Percentiles rank a stretch among this genome's conserved stretches.
Evolutionary conservation across 92 coral and sea anemone genomes (phyloP).

Genomic region (Porites rus): DNA sequence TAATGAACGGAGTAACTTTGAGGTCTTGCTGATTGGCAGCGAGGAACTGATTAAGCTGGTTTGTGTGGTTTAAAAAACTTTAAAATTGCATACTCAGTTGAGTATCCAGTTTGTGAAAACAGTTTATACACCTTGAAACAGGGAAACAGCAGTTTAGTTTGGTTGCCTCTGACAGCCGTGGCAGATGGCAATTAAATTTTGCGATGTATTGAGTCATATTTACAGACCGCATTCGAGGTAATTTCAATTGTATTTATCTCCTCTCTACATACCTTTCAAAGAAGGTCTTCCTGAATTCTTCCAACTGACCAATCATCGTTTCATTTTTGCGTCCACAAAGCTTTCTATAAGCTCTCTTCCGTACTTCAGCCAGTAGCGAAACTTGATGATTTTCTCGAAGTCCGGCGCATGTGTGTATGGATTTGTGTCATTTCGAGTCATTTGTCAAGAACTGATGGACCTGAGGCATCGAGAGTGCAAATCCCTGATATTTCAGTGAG

Average conservation of each 20-base stretch:
- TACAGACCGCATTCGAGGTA: background rate
- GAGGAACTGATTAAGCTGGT: too few relatives aligned
- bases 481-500: too few relatives aligned
- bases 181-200: background rate
- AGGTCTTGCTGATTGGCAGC: too few relatives aligned
- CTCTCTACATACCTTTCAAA: background rate
- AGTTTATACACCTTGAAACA: background rate
- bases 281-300: background rate
- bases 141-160: background rate
- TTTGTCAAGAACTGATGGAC: too few relatives aligned
- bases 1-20: too few relatives aligned
- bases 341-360: background rate
- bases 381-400: background rate
- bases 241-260: background rate
- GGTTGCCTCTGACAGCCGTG: background rate
- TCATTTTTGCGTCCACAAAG: too few relatives aligned
- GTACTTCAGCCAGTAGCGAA: too few relatives aligned
- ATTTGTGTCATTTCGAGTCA: too few relatives aligned
- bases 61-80: too few relatives aligned
- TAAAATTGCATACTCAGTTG: background rate
- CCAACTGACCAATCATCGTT: background rate
- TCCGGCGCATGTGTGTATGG: background rate
- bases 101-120: background rate
- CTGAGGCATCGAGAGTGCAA: too few relatives aligned
- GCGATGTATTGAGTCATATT: constrained; percentile 1